Base-by-base conservation (phyloP, 2,113 vertebrate species). In the Lutjanus erythropterus region DNA sequence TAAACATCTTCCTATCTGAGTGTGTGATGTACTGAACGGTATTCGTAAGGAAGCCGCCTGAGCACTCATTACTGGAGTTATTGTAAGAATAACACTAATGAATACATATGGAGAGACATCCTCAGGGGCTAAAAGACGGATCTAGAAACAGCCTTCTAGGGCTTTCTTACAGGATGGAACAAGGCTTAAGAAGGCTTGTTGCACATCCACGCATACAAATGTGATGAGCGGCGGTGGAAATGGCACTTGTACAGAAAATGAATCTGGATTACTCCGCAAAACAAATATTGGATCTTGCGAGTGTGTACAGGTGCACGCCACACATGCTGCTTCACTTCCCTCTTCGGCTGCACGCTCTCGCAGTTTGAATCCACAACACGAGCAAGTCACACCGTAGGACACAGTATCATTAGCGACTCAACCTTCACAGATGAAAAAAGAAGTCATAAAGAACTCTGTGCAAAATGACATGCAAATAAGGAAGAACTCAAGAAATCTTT, bases 391-490 rank as follows among this genome's bases (percentile, higher is more conserved):
- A 12, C 75, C 19, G 21, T 41, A 21, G 65, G 73, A 88, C 78
- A 88, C 85, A 29, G 79, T 88, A 88, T 93, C 84, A 93, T 93
- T 94, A 91, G 66, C 33, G 55, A 47, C 83, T 91, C 86, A 84
- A 83, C 78, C 85, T 88, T 78, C 80, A 87, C 62, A 27, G 60
- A 81, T 58, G 71, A 50, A 90, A 77, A 68, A 86, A 87, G 58
- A 66, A 81, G 72, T 93, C 93, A 91, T 89, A 90, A 94, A 85
- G 87, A 84, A 79, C 82, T 78, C 37, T 0, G 76, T 18, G 65
- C 86, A 86, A 87, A 92, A 90, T 84, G 88, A 92, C 91, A 93
- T 75, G 94, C 87, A 95, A 93, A 94, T 92, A 93, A 89, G 91
- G 78, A 91, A 78, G 90, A 92, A 92, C 79, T 86, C 64, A 12